Evolutionary conservation across 2,888 invertebrate species (phyloP).

Genomic region (Platerodrilus igneus): DNA sequence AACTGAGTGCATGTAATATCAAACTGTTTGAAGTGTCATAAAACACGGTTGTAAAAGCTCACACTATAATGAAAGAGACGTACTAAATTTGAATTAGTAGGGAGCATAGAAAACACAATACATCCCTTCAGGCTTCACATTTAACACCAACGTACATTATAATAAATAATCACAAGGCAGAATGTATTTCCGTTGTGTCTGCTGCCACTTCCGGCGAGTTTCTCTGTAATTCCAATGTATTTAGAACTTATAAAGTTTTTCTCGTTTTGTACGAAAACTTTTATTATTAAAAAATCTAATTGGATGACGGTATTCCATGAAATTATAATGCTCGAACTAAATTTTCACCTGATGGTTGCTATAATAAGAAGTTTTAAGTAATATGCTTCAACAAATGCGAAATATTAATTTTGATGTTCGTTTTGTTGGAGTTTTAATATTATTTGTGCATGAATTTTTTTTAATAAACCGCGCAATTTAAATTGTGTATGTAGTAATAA

Average conservation of each 20-base stretch:
- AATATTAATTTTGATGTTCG: no score
- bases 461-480: no score
- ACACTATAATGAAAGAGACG: conserved; percentile 16
- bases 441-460: no score
- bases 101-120: conserved; percentile 37
- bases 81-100: conserved; percentile 20
- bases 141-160: no score
- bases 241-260: conserved; percentile 22
- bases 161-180: conserved; percentile 45
- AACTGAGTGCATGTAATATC: not conserved
- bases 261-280: conserved; percentile 21
- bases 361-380: no score
- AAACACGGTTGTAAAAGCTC: conserved; percentile 11
- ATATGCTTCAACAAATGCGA: no score
- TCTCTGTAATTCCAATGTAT: conserved; percentile 25
- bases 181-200: conserved; percentile 41
- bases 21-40: conserved; percentile 5
- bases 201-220: conserved; percentile 28
- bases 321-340: conserved; percentile 18
- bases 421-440: no score
- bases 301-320: conserved; percentile 16
- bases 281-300: conserved; percentile 23
- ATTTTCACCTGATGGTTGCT: conserved; percentile 21
- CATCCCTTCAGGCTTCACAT: conserved; percentile 36
- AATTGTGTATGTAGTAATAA: no score